Evolutionary conservation across 2,888 invertebrate species (phyloP).

Genomic region (Phymatocera aterrima): DNA sequence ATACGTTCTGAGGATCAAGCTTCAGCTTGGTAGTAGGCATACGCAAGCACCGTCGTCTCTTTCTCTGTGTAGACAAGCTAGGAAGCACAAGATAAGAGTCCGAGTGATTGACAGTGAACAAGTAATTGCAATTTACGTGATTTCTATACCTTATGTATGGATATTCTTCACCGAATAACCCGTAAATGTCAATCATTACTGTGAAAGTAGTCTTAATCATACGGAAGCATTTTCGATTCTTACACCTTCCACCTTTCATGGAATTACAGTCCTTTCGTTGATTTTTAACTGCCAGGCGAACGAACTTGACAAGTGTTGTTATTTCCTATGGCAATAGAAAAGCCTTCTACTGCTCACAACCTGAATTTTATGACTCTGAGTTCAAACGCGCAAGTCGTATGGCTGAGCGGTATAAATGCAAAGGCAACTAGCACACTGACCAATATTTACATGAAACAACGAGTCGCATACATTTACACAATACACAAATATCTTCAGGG

Average conservation of each 20-base stretch:
- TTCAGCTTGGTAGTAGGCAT: too few species aligned
- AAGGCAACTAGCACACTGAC: not conserved
- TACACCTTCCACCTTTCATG: not conserved
- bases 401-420: not conserved
- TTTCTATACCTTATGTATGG: too few species aligned
- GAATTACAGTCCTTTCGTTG: not conserved
- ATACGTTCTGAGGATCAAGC: too few species aligned
- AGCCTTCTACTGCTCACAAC: not conserved
- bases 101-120: too few species aligned
- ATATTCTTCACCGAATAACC: too few species aligned
- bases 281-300: not conserved
- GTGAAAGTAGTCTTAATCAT: too few species aligned
- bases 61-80: too few species aligned
- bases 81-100: too few species aligned
- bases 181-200: too few species aligned
- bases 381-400: slow-evolving; percentile 9
- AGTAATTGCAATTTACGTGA: too few species aligned
- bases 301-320: not conserved
- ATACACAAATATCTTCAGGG: not conserved
- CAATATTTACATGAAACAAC: slow-evolving; percentile 6
- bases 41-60: too few species aligned
- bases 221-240: too few species aligned
- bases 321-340: not conserved
- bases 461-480: not conserved
- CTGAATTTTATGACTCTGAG: not conserved